Evolutionary conservation across 2,797 vertebrate species (phyloP).

Genomic region (Pangasius larnaudii): DNA sequence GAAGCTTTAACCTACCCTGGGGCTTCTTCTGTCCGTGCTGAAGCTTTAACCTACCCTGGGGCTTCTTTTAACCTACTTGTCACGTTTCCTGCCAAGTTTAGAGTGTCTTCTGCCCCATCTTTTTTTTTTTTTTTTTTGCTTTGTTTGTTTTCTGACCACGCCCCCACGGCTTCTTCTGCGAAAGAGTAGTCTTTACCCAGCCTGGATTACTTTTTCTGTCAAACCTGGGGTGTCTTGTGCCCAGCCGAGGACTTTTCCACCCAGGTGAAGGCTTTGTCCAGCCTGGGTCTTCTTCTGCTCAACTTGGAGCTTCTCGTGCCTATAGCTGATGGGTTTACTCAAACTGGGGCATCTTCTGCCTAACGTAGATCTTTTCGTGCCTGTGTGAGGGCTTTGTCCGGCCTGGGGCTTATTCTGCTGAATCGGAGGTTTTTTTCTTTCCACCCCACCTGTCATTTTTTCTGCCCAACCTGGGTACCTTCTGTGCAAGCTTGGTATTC

Average conservation of each 20-base stretch:
- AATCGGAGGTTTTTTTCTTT: too few relatives aligned
- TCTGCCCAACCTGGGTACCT: background rate
- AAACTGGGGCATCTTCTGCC: background rate
- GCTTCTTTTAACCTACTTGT: background rate
- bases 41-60: too few relatives aligned
- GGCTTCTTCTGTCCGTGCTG: background rate
- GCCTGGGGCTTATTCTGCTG: background rate
- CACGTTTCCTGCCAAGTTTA: background rate
- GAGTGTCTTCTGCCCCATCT: background rate
- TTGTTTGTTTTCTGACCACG: background rate
- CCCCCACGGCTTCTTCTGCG: background rate
- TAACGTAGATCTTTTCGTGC: background rate
- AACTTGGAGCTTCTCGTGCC: background rate
- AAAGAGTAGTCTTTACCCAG: background rate
- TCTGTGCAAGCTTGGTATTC: background rate
- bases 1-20: background rate
- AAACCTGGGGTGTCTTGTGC: background rate
- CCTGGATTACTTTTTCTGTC: background rate
- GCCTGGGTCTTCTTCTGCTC: background rate
- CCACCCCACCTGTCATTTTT: too few relatives aligned
- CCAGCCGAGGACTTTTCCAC: background rate
- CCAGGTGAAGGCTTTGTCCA: background rate
- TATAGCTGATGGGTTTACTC: background rate
- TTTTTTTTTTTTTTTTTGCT: too few relatives aligned
- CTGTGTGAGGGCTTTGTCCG: background rate